phyloP scores from a whole-genome alignment of 2,113 vertebrate genomes.

The Gallinago media region DNA sequence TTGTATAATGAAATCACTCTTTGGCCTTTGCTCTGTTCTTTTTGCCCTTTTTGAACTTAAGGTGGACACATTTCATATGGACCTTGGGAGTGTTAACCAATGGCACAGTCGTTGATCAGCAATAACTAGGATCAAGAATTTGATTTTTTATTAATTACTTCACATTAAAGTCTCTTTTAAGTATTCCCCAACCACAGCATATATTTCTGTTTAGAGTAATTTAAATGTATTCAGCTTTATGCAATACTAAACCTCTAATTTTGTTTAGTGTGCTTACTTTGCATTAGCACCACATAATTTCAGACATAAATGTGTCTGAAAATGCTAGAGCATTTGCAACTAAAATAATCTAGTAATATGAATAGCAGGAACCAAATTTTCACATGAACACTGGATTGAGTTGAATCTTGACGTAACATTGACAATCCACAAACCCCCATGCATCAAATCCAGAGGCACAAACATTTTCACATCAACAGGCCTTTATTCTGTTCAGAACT shows the following conservation, averaged over 20 bases:
- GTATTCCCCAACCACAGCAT: not conserved
- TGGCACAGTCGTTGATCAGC: not conserved
- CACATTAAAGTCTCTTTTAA: not conserved
- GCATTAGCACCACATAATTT: not conserved
- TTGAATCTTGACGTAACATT: not conserved
- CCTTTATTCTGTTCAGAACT: not conserved
- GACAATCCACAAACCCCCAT: not conserved
- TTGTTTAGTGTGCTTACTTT: not conserved
- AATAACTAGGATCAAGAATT: not conserved
- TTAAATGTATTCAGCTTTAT: not conserved
- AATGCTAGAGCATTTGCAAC: not conserved
- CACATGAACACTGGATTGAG: not conserved
- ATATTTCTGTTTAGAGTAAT: not conserved
- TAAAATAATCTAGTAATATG: not conserved
- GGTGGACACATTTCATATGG: not conserved
- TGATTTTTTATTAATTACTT: not conserved
- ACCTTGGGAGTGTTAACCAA: not conserved
- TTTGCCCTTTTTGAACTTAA: constrained; percentile 46
- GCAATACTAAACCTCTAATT: not conserved
- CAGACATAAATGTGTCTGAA: not conserved
- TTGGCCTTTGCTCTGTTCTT: constrained; percentile 21
- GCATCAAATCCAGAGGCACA: not conserved
- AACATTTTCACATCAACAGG: not conserved
- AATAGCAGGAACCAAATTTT: not conserved
- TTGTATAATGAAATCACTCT: constrained; percentile 61